Evolutionary conservation across 2,888 invertebrate species (phyloP).

Genomic region (Cheilosia variabilis): DNA sequence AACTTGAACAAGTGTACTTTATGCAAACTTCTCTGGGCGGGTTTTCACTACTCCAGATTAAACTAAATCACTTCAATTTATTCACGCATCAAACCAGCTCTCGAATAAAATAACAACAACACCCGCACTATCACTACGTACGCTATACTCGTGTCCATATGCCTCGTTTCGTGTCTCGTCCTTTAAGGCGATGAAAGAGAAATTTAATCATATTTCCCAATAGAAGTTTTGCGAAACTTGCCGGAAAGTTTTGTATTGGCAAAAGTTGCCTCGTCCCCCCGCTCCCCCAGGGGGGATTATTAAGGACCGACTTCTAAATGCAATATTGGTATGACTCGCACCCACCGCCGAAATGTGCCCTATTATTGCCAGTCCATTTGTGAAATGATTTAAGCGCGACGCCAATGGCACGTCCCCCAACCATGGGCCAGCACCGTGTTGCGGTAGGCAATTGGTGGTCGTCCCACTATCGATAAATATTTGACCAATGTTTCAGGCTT

Average conservation of each 20-base stretch:
- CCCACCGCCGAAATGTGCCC: background rate
- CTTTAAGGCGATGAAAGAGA: conserved; percentile 28
- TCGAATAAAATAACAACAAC: conserved; percentile 28
- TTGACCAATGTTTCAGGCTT: conserved; percentile 52
- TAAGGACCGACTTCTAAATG: conserved; percentile 29
- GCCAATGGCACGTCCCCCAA: conserved; percentile 13
- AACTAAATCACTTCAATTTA: conserved; percentile 54
- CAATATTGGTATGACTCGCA: conserved; percentile 16
- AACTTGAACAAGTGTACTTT: conserved; percentile 15
- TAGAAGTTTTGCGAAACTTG: conserved; percentile 34
- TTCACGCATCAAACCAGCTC: conserved; percentile 55
- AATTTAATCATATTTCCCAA: conserved; percentile 52
- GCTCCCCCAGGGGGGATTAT: conserved; percentile 22
- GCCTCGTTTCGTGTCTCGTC: background rate
- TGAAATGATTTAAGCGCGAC: conserved; percentile 37
- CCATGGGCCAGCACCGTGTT: conserved; percentile 14
- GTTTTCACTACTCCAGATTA: conserved; percentile 38
- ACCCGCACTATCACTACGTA: background rate
- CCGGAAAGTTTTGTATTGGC: conserved; percentile 19
- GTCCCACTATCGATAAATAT: conserved; percentile 52
- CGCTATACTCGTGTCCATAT: background rate
- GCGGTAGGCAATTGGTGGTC: conserved; percentile 50
- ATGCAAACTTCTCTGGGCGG: conserved; percentile 21
- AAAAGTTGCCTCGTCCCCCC: background rate
- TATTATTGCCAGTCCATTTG: conserved; percentile 69